Percentiles rank a stretch among this genome's conserved stretches.
phyloP scores from a whole-genome alignment of 2,113 vertebrate genomes.

The Gymnobelideus leadbeateri region DNA sequence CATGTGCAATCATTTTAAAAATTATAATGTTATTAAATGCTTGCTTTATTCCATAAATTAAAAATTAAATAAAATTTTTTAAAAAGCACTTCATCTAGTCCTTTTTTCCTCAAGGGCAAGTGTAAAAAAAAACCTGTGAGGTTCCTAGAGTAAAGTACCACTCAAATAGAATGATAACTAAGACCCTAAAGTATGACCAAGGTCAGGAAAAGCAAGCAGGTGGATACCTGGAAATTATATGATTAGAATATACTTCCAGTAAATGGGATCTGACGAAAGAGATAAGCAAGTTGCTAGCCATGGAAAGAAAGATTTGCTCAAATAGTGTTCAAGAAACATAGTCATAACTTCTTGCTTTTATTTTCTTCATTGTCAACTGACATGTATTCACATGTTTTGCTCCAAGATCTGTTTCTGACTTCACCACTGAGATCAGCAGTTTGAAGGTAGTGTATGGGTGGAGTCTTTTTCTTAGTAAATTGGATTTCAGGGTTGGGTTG shows the following conservation, averaged over 20 bases:
- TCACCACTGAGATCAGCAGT: background rate
- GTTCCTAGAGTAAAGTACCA: conserved; percentile 11
- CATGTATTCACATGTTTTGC: conserved; percentile 11
- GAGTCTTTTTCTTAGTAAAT: conserved; percentile 27
- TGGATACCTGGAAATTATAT: background rate
- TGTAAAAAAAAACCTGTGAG: background rate
- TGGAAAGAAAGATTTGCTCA: background rate
- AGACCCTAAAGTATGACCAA: conserved; percentile 29
- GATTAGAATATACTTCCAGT: background rate
- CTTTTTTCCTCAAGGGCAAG: conserved; percentile 33
- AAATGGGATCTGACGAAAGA: background rate
- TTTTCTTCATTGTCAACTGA: conserved; percentile 38
- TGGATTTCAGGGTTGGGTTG: background rate
- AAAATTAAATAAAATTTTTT: too few relatives aligned
- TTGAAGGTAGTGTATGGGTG: conserved; percentile 10
- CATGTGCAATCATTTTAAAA: too few relatives aligned
- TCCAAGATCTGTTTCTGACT: conserved; percentile 52
- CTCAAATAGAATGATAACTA: background rate
- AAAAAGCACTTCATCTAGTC: background rate
- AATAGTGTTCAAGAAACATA: conserved; percentile 31
- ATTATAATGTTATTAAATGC: too few relatives aligned
- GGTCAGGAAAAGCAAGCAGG: background rate
- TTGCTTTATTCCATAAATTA: too few relatives aligned
- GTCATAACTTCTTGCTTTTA: background rate
- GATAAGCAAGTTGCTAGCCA: background rate